Percentiles rank a stretch among this genome's conserved stretches.
phyloP scores from a whole-genome alignment of 2,888 invertebrate species.

The Apamea monoglypha region DNA sequence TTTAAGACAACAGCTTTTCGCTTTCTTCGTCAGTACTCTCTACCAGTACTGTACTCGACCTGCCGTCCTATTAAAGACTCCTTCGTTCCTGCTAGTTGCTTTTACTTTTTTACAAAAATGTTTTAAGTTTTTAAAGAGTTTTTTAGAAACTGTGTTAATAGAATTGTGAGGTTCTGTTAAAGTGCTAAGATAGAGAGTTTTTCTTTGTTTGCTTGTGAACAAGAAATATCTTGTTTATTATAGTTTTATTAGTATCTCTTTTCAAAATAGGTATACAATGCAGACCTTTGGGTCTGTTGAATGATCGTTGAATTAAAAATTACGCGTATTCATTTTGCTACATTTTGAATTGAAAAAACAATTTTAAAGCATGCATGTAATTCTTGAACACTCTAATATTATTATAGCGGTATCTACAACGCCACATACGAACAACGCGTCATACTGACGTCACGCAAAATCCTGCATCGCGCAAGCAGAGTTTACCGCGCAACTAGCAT shows the following conservation, averaged over 20 bases:
- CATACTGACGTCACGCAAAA: too few relatives aligned
- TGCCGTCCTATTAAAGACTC: slow-evolving; percentile 50
- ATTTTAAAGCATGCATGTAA: too few relatives aligned
- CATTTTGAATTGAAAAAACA: too few relatives aligned
- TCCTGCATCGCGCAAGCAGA: too few relatives aligned
- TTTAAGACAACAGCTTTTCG: slow-evolving; percentile 54
- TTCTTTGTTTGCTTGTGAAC: background rate
- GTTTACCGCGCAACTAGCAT: too few relatives aligned
- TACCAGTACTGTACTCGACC: slow-evolving; percentile 28
- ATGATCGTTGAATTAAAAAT: background rate
- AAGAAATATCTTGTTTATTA: background rate
- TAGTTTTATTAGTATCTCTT: background rate
- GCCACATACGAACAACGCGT: too few relatives aligned
- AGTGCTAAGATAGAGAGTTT: slow-evolving; percentile 6
- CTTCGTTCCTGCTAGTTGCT: slow-evolving; percentile 29
- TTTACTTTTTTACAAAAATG: slow-evolving; percentile 27
- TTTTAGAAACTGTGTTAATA: slow-evolving; percentile 19
- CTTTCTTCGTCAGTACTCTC: slow-evolving; percentile 11
- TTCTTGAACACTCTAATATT: too few relatives aligned
- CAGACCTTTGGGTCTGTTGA: too few relatives aligned
- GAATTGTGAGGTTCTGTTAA: slow-evolving; percentile 13
- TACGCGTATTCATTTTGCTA: too few relatives aligned
- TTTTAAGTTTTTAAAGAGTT: slow-evolving; percentile 25
- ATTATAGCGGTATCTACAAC: too few relatives aligned
- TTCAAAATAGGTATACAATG: too few relatives aligned